Evolutionary conservation across 2,797 vertebrate genomes (phyloP).

Genomic region (Myotis pilosus): DNA sequence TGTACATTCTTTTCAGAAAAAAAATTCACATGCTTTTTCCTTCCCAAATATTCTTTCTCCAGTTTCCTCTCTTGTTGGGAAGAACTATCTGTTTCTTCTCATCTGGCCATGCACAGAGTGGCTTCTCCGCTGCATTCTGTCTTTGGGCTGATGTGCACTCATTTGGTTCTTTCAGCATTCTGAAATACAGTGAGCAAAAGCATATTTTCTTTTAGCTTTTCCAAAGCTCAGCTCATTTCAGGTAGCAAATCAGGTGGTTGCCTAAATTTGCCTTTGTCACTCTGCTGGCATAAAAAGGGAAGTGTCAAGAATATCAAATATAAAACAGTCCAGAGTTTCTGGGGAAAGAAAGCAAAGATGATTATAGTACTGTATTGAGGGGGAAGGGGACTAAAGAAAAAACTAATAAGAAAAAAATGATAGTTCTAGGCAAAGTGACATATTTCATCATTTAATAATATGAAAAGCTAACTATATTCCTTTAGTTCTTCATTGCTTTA

Average conservation of each 20-base stretch:
- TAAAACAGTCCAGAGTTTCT: not conserved
- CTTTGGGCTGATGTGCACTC: not conserved
- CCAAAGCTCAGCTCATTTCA: conserved; percentile 25
- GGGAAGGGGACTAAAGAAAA: not conserved
- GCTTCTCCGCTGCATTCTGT: not conserved
- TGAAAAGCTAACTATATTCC: not conserved
- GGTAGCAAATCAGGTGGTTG: not conserved
- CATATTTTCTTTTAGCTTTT: conserved; percentile 1
- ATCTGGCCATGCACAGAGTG: not conserved
- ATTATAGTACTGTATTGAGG: not conserved
- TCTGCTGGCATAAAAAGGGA: not conserved
- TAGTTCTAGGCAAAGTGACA: not conserved
- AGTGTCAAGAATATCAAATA: not conserved
- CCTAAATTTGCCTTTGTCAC: not conserved
- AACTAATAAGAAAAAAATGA: not conserved
- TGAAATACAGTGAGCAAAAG: not conserved
- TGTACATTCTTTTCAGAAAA: not conserved
- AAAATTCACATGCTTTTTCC: not conserved
- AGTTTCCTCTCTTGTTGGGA: conserved; percentile 1
- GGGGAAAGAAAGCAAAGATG: not conserved
- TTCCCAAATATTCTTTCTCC: not conserved
- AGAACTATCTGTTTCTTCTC: conserved; percentile 18
- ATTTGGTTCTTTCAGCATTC: not conserved
- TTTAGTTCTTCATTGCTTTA: not conserved
- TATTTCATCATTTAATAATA: not conserved